Evolutionary conservation across 2,888 invertebrate genomes (phyloP).

Genomic region (Rambutsinella grinnellia): DNA sequence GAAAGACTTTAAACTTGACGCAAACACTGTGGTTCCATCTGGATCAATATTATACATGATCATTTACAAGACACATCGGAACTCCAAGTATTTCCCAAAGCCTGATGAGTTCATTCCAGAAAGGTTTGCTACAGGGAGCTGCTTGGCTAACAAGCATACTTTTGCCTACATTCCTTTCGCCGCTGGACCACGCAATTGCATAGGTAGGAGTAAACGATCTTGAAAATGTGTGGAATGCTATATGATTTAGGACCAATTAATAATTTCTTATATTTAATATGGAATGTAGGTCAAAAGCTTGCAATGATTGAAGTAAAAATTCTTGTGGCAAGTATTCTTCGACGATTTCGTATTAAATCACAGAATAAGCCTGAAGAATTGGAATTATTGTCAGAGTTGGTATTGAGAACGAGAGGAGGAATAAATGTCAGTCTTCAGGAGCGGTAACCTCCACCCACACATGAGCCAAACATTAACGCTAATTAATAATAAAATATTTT

Average conservation of each 20-base stretch:
- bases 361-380: slow-evolving; percentile 74
- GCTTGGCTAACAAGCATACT: slow-evolving; percentile 70
- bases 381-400: slow-evolving; percentile 73
- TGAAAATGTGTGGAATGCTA: too few species aligned
- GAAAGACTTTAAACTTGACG: slow-evolving; percentile 65
- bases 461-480: slow-evolving; percentile 75
- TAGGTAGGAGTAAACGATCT: slow-evolving; percentile 56
- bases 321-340: slow-evolving; percentile 73
- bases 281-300: slow-evolving; percentile 72
- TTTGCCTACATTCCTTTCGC: slow-evolving; percentile 69
- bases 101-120: slow-evolving; percentile 72
- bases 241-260: too few species aligned
- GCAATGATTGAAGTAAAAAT: slow-evolving; percentile 74
- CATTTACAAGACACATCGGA: slow-evolving; percentile 69
- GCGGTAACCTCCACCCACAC: slow-evolving; percentile 58
- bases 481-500: slow-evolving; percentile 73
- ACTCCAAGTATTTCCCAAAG: slow-evolving; percentile 70
- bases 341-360: slow-evolving; percentile 73
- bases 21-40: slow-evolving; percentile 66
- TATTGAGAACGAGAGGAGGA: slow-evolving; percentile 75
- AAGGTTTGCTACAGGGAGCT: too few species aligned
- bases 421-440: slow-evolving; percentile 66
- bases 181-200: slow-evolving; percentile 67
- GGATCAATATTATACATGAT: slow-evolving; percentile 68
- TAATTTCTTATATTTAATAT: too few species aligned